Evolutionary conservation across 2,113 vertebrate species (phyloP), one percentile per base, ranked within the genome.

Genomic region (Pseudorectes ferrugineus): DNA sequence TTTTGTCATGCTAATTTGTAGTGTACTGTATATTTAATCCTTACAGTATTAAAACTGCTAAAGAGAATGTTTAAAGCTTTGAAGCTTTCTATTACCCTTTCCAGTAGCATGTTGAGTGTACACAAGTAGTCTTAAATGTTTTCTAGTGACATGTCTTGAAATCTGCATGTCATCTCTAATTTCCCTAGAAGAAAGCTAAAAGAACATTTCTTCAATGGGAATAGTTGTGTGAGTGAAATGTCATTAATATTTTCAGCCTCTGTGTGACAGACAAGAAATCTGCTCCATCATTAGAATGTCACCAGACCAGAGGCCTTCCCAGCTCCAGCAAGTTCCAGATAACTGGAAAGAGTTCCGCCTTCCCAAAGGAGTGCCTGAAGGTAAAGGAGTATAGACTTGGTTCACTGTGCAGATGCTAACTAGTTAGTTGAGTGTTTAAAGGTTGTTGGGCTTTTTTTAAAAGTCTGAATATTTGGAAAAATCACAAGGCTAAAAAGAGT

Each of bases 261-360:
- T 61, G 57, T 81, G 35, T 71, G 65, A 75, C 22, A 35, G 38
- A 75, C 33, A 25, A 85, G 96, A 97, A 79, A 94, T 97, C 59
- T 98, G 98, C 95, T 98, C 79, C 84, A 98, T 98, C 42, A 65
- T 98, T 76, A 97, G 92, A 77, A 25, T 93, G 46, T 98, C 98
- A n/a, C 98, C 98, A 10, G 26, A 19, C 45, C 89, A 3, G 38
- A 97, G 76, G 75, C 21, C 63, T 67, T 12, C 81, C 26, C 82
- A 19, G 92, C 57, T 4, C 57, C 90, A 43, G 54, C 58, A 5
- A 33, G 16, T 49, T 62, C 86, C 55, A 65, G 45, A 59, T 55
- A 91, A 63, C 10, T 63, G 67, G 25, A 80, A 66, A 66, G 43
- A 6, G 5, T 81, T 91, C 26, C 20, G 23, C 40, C 14, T 45